Percentiles rank a stretch among this genome's conserved stretches.
Conservation (phyloP, 2,797 vertebrate species). For the Dipus sagitta region DNA sequence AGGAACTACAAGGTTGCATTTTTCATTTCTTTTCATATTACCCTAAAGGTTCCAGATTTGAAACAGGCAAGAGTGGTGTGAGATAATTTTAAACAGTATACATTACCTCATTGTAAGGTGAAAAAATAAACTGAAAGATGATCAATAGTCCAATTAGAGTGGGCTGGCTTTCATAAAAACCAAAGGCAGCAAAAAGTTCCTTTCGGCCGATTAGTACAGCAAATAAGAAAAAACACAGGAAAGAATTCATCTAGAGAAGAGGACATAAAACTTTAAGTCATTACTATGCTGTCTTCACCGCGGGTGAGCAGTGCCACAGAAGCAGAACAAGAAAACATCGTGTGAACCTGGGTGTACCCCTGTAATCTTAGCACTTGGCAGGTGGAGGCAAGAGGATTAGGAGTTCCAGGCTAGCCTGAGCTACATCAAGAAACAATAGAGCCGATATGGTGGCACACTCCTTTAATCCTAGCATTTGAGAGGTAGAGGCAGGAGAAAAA, state of each 20-base stretch:
- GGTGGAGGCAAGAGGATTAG: too few species aligned
- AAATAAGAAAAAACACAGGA: conserved; percentile 98
- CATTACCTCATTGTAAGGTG: conserved; percentile 98
- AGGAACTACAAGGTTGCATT: conserved; percentile 21
- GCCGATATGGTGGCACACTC: too few species aligned
- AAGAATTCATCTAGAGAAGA: conserved; percentile 96
- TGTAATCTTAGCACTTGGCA: too few species aligned
- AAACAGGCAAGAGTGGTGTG: neutral
- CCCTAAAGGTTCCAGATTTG: conserved; percentile 40
- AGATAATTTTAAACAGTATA: conserved; percentile 63
- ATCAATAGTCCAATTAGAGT: conserved; percentile 99
- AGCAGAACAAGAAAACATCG: neutral
- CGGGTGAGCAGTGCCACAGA: conserved; percentile 7
- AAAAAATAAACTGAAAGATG: conserved; percentile 99
- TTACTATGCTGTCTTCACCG: conserved; percentile 3
- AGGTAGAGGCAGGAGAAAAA: too few species aligned
- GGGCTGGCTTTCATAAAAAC: conserved; percentile 95
- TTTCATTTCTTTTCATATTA: conserved; percentile 45
- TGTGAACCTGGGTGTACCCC: neutral
- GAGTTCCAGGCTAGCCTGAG: too few species aligned
- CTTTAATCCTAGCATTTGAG: too few species aligned
- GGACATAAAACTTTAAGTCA: conserved; percentile 69
- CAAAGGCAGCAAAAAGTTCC: conserved; percentile 98
- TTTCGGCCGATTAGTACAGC: conserved; percentile 96
- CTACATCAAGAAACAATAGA: neutral